A percentile compares a stretch with the other conserved stretches of the same genome.
These are phyloP conservation scores for Conus betulinus DNA, from an alignment of 1,140 invertebrate genomes.

Conservation along the genomic window DNA sequence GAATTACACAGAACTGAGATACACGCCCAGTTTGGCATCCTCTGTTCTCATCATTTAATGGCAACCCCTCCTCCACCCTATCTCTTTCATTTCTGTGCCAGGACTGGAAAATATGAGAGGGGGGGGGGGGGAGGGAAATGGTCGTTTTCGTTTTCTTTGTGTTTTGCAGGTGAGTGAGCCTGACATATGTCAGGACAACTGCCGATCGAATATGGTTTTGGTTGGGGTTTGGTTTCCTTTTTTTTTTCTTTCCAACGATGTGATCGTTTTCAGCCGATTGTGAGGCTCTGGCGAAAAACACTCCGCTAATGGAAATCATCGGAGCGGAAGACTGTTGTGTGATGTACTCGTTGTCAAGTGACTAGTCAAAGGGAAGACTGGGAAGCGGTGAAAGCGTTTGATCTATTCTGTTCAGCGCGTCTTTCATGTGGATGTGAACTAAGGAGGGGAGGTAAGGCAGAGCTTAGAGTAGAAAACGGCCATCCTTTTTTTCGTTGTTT, in stretches of 20 bases:
- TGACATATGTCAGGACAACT: background rate
- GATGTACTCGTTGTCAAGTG: background rate
- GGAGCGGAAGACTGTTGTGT: background rate
- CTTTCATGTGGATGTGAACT: too few species aligned
- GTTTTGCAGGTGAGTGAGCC: background rate
- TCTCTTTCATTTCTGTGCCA: background rate
- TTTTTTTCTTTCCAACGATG: background rate
- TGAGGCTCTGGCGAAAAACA: background rate
- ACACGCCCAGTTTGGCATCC: too few species aligned
- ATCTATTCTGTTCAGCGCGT: too few species aligned
- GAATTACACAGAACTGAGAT: too few species aligned
- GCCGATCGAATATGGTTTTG: background rate
- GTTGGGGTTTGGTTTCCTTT: background rate
- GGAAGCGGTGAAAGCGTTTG: too few species aligned
- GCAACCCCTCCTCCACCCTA: background rate
- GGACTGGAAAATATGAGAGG: background rate
- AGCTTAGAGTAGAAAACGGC: too few species aligned
- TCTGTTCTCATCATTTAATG: too few species aligned
- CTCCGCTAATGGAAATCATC: background rate
- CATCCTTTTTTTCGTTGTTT: too few species aligned
- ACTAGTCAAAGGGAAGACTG: too few species aligned
- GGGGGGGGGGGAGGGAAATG: background rate
- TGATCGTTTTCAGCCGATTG: background rate
- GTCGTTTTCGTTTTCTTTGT: background rate
- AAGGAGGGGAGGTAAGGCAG: too few species aligned